Conservation (phyloP, 2,888 invertebrate genomes). For the Ectemnius lituratus region DNA sequence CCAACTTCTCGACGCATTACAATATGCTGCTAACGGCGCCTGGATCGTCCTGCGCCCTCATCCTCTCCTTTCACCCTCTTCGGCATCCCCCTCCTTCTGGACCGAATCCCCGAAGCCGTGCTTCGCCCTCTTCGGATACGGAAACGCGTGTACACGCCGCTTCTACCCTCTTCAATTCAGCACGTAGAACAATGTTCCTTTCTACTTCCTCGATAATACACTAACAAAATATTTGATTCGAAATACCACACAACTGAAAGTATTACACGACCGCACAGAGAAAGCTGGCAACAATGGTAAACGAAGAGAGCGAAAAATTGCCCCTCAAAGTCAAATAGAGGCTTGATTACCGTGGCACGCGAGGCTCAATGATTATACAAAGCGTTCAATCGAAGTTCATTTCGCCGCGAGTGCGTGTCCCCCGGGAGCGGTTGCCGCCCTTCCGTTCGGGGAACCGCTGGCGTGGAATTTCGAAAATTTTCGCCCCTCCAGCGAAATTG, state of each 20-base stretch:
- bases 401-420: neutral
- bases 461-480: constrained; percentile 44
- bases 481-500: constrained; percentile 39
- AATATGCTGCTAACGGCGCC: constrained; percentile 75
- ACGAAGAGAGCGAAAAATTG: too few species aligned
- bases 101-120: neutral
- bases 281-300: neutral
- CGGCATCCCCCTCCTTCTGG: constrained; percentile 39
- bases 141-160: too few species aligned
- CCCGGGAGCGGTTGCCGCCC: too few species aligned
- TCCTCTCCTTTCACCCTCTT: constrained; percentile 40
- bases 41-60: constrained; percentile 60
- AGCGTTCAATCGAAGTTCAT: constrained; percentile 15
- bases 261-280: too few species aligned
- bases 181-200: too few species aligned
- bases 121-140: too few species aligned
- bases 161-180: too few species aligned
- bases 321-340: too few species aligned
- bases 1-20: constrained; percentile 78
- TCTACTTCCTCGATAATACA: too few species aligned
- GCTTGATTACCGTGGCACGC: too few species aligned
- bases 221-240: too few species aligned
- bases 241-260: too few species aligned
- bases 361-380: neutral
- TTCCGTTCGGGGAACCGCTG: neutral